phyloP scores from a whole-genome alignment of 2,888 invertebrate genomes.

The Drosophila mettleri region DNA sequence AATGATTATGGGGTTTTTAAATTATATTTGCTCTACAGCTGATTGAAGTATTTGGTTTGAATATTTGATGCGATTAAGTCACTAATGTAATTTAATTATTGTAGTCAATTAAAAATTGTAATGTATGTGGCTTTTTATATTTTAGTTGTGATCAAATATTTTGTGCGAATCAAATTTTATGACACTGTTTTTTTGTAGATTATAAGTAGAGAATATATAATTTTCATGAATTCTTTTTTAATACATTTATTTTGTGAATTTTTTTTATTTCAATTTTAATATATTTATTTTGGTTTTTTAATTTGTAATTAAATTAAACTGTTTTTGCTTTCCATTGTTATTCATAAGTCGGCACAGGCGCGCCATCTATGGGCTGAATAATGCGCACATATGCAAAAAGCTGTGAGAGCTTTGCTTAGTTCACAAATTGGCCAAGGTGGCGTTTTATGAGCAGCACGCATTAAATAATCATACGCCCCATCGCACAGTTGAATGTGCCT shows the following conservation, averaged over 20 bases:
- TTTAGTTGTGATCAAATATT: neutral
- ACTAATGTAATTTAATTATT: neutral
- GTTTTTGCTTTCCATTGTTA: neutral
- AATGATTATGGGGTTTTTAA: neutral
- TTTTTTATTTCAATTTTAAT: neutral
- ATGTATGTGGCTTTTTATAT: neutral
- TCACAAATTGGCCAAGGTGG: slow-evolving; percentile 21
- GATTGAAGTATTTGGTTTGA: neutral
- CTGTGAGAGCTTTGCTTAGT: slow-evolving; percentile 44
- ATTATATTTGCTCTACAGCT: neutral
- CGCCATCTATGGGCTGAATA: slow-evolving; percentile 46
- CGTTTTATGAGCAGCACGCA: slow-evolving; percentile 4
- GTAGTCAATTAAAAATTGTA: neutral
- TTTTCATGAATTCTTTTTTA: too few relatives aligned
- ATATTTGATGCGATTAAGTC: neutral
- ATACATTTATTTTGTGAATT: neutral
- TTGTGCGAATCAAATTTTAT: neutral
- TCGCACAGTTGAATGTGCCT: slow-evolving; percentile 9
- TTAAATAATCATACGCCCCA: slow-evolving; percentile 50
- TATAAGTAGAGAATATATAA: neutral
- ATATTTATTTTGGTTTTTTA: neutral
- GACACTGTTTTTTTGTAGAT: neutral
- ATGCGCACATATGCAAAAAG: slow-evolving; percentile 17
- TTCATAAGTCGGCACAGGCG: neutral
- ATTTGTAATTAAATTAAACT: neutral